These are phyloP conservation scores for Dryococelus australis DNA, from an alignment of 2,888 invertebrate species.

Conservation along the genomic window DNA sequence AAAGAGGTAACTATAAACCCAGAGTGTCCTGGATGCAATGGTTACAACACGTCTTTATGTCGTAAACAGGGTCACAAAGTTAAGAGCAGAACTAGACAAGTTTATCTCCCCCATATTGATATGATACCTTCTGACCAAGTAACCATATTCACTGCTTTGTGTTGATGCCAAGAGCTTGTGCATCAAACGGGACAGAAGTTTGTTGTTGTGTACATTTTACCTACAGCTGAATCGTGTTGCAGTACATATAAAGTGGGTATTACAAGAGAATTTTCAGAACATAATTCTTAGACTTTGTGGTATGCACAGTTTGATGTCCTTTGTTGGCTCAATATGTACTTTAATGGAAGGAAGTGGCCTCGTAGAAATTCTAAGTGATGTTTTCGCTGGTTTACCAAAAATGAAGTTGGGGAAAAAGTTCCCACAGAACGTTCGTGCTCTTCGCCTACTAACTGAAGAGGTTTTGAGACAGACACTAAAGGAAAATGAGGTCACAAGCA, in stretches of 20 bases:
- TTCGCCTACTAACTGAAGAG: slow-evolving; percentile 18
- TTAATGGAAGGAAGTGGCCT: not conserved
- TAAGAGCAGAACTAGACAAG: slow-evolving; percentile 3
- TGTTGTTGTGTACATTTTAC: slow-evolving; percentile 19
- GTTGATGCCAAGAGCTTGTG: slow-evolving; percentile 1
- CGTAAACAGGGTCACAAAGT: slow-evolving; percentile 12
- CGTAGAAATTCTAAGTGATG: slow-evolving; percentile 8
- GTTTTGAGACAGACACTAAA: not conserved
- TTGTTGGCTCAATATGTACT: slow-evolving; percentile 20
- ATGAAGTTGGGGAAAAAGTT: slow-evolving; percentile 26
- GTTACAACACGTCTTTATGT: slow-evolving; percentile 12
- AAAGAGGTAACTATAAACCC: slow-evolving; percentile 18
- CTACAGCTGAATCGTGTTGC: slow-evolving; percentile 23
- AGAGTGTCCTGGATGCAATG: slow-evolving; percentile 20
- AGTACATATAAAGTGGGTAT: slow-evolving; percentile 19
- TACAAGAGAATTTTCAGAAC: not conserved
- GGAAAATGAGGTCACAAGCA: not conserved
- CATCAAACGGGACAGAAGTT: slow-evolving; percentile 2
- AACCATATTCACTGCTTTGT: slow-evolving; percentile 4
- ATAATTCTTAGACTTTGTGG: slow-evolving; percentile 7
- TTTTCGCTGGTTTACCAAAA: slow-evolving; percentile 22
- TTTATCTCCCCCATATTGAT: not conserved
- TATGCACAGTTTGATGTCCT: slow-evolving; percentile 23
- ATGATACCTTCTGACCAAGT: slow-evolving; percentile 11
- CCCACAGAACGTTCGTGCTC: slow-evolving; percentile 12